Evolutionary conservation across 2,888 invertebrate genomes (phyloP), one percentile per base, ranked within the genome.

Genomic region (Drosophila pegasa): DNA sequence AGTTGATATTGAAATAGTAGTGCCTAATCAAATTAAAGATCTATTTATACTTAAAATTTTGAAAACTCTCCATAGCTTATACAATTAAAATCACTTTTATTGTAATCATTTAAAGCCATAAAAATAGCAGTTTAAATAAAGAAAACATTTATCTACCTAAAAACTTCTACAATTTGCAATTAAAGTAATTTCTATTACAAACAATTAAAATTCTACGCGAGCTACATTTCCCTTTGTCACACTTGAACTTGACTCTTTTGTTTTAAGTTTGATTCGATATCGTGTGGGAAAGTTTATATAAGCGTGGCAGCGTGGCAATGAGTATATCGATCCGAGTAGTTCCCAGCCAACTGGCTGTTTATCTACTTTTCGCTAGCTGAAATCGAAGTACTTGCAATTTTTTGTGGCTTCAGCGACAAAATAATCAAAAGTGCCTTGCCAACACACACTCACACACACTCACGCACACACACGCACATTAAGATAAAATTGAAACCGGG

Each of bases 341-440:
- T 33, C 45, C 3, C 18, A 41, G 40, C n/a, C 45, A 55, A 38
- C 40, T 48, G 31, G 33, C 29, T 43, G 35, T 31, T 38, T 55
- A 37, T 51, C 14, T 62, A 66, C 67, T 77, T 69, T 68, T 68
- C 48, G 54, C 51, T 59, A 60, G 63, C 77, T 69, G 57, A 66
- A 75, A 79, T 78, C 40, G 56, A 43, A 66, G 37, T 41, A 37
- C 43, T 69, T 76, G 67, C 50, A 50, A 20, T 69, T 65, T 61
- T 72, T 66, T 55, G 8, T 65, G 57, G 55, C 18, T 69, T 69
- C 52, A 33, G 55, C 51, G 60, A 58, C 51, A 61, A 72, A 75
- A 73, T 75, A 82, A 78, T 73, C 78, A 78, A 78, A 82, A 67
- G 61, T 68, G 75, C 66, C 31, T 33, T 5, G n/a, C 51, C 56